Evolutionary conservation across 2,888 invertebrate species (phyloP), one percentile per base, ranked within the genome.

Genomic region (Ormyrus nitidulus): DNA sequence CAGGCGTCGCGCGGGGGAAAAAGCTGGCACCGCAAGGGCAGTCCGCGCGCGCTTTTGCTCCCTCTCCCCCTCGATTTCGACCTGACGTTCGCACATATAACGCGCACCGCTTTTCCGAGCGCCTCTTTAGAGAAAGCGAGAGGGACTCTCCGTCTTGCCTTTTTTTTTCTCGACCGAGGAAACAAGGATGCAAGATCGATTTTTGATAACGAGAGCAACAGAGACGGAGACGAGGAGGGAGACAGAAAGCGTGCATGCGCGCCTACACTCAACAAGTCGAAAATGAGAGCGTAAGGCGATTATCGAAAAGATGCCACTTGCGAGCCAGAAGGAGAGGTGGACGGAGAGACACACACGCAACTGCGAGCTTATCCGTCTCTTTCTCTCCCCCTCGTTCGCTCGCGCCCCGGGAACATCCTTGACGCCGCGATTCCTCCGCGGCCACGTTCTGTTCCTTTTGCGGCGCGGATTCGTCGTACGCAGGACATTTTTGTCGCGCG

Each of bases 261-360:
- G n/a, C 13, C n/a, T 19, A 19, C 53, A 54, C 70, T 77, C 77
- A 66, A 65, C 71, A 77, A 77, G 71, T 77, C 77, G 59, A 53
- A 76, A 46, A 19, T 0, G 49, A 72, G 51, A 58, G 64, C 51
- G 74, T 48, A 7, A 49, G 49, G 34, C 53, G 61, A 78, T 73
- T 78, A 73, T 54, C 53, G 72, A 66, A 77, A 77, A 77, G 54
- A 71, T 44, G 11, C 19, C 61, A 48, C 68, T 68, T 11, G 56
- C 19, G 74, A 62, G 62, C 6, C 44, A 72, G 73, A 64, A 19
- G 6, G 65, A 56, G 62, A 70, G 8, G 19, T 19, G 56, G 44
- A 69, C 56, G 49, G 54, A 9, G 19, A 11, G 53, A 59, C n/a
- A 59, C n/a, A 59, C 61, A 51, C 44, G 65, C 71, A 53, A 65